Conservation (phyloP, 2,113 vertebrate species). For the Notarius quadriscutis region DNA sequence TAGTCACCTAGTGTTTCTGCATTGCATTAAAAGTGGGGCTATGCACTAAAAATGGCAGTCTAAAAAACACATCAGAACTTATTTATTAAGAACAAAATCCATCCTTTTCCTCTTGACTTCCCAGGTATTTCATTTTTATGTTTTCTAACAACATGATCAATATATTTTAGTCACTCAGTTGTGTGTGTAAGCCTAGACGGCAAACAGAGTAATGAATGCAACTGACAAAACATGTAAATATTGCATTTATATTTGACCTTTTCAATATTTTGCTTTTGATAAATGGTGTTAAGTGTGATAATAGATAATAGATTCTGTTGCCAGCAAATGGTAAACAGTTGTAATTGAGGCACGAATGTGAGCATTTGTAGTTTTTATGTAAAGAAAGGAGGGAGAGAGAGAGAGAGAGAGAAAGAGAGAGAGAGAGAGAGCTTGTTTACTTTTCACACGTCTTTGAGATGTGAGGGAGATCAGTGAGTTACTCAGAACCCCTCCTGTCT, state of each 20-base stretch:
- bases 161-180: not conserved
- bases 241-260: conserved; percentile 4
- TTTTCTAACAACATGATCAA: conserved; percentile 12
- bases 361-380: conserved; percentile 6
- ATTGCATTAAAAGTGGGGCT: not conserved
- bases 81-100: not conserved
- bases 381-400: not conserved
- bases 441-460: conserved; percentile 25
- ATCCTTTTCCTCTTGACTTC: not conserved
- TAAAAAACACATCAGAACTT: not conserved
- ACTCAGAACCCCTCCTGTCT: not conserved
- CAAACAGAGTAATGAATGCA: not conserved
- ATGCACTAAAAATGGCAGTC: not conserved
- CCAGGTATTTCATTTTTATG: not conserved
- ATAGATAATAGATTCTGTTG: not conserved
- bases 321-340: not conserved
- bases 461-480: conserved; percentile 17
- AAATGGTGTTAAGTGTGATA: conserved; percentile 18
- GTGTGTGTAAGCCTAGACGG: not conserved
- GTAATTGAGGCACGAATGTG: conserved; percentile 33
- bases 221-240: conserved; percentile 3
- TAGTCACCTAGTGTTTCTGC: not conserved
- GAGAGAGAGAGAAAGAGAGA: not conserved
- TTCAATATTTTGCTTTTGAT: conserved; percentile 23
- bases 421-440: not conserved